Conservation (phyloP, 2,113 vertebrate species). For the Hucho hucho region DNA sequence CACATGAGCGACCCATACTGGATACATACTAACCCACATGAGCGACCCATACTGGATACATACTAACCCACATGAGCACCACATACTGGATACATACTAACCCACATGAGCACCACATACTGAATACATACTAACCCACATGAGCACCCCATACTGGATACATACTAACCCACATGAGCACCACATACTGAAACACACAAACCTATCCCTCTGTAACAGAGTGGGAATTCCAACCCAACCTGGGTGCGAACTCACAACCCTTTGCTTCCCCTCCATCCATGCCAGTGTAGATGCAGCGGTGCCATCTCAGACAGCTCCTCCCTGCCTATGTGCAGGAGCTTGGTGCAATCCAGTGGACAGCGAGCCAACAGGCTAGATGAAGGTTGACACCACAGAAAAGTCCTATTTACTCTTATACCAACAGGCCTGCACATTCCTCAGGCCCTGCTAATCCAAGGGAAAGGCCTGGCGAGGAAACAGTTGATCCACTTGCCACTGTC, state of each 20-base stretch:
- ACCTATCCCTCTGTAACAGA: too few relatives aligned
- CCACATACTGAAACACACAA: too few relatives aligned
- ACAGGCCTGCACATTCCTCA: slow-evolving; percentile 61
- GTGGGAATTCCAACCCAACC: too few relatives aligned
- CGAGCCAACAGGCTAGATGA: slow-evolving; percentile 60
- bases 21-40: too few relatives aligned
- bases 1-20: too few relatives aligned
- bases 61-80: too few relatives aligned
- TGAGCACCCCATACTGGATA: too few relatives aligned
- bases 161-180: too few relatives aligned
- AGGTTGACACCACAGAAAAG: slow-evolving; percentile 65
- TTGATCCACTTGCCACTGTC: slow-evolving; percentile 36
- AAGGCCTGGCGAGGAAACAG: slow-evolving; percentile 35
- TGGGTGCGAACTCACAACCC: neutral
- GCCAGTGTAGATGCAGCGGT: neutral
- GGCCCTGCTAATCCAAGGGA: slow-evolving; percentile 42
- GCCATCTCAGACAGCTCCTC: neutral
- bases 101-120: too few relatives aligned
- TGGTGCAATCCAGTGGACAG: slow-evolving; percentile 52
- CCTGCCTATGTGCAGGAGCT: slow-evolving; percentile 11
- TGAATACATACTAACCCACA: too few relatives aligned
- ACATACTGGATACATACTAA: too few relatives aligned
- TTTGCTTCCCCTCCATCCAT: neutral
- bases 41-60: too few relatives aligned
- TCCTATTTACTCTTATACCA: slow-evolving; percentile 51